phyloP scores from a whole-genome alignment of 1,140 invertebrate species.

The Homalodisca vitripennis region DNA sequence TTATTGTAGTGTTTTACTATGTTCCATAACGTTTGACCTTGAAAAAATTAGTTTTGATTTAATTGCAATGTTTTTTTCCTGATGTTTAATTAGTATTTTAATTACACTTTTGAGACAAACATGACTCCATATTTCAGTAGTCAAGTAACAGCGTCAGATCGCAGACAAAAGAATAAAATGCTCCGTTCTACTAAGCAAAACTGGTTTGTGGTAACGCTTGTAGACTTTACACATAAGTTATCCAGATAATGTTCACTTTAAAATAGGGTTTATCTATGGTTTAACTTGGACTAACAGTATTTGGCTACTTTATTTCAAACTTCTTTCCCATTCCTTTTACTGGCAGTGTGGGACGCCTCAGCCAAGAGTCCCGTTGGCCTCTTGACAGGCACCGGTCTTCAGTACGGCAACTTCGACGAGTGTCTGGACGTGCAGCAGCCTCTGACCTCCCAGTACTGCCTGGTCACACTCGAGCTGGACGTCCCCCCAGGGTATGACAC shows the following conservation, averaged over 20 bases:
- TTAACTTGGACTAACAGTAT: not conserved
- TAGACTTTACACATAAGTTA: not conserved
- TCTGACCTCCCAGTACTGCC: slow-evolving; percentile 55
- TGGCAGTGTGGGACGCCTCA: slow-evolving; percentile 48
- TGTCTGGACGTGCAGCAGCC: slow-evolving; percentile 47
- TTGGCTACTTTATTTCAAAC: too few species aligned
- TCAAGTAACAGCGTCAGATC: too few species aligned
- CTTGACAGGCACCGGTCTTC: slow-evolving; percentile 43
- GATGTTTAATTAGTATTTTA: too few species aligned
- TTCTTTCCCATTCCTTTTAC: too few species aligned
- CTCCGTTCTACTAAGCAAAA: not conserved
- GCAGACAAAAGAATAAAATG: not conserved
- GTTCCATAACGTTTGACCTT: too few species aligned
- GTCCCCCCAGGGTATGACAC: slow-evolving; percentile 45
- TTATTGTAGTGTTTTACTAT: too few species aligned
- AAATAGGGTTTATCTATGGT: not conserved
- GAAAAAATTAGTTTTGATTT: too few species aligned
- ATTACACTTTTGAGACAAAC: too few species aligned
- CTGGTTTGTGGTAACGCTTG: not conserved
- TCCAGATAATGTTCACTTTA: not conserved
- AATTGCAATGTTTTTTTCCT: too few species aligned
- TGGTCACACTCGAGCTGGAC: slow-evolving; percentile 47
- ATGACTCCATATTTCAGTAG: too few species aligned
- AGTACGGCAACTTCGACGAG: slow-evolving; percentile 49
- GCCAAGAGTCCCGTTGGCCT: slow-evolving; percentile 44